A percentile compares a stretch with the other conserved stretches of the same genome.
Evolutionary conservation across 2,888 invertebrate genomes (phyloP).

Genomic region (Marasmarcha lunaedactyla): DNA sequence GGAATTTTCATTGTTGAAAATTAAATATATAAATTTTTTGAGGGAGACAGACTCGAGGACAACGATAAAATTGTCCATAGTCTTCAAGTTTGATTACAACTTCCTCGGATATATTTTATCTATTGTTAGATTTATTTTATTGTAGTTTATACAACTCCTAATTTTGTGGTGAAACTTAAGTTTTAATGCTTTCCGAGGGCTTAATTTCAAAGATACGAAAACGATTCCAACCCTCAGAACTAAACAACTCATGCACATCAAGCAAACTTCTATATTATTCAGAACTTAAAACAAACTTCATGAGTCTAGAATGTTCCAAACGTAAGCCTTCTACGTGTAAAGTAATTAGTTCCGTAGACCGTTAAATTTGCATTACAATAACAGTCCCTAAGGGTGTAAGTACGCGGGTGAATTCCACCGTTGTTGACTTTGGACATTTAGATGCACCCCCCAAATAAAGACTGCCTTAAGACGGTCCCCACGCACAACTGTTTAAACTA

Average conservation of each 20-base stretch:
- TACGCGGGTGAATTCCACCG: constrained; percentile 12
- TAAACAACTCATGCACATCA: neutral
- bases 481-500: constrained; percentile 22
- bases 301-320: constrained; percentile 41
- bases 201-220: too few relatives aligned
- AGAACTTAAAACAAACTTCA: constrained; percentile 34
- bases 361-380: constrained; percentile 51
- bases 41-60: too few relatives aligned
- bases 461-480: constrained; percentile 24
- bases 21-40: too few relatives aligned
- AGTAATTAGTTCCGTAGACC: constrained; percentile 51
- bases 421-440: constrained; percentile 26
- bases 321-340: constrained; percentile 34
- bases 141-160: too few relatives aligned
- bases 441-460: constrained; percentile 47
- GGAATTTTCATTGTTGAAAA: too few relatives aligned
- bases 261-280: neutral
- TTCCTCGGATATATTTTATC: too few relatives aligned
- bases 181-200: too few relatives aligned
- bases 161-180: too few relatives aligned
- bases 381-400: constrained; percentile 25
- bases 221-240: too few relatives aligned
- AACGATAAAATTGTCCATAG: too few relatives aligned
- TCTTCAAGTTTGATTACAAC: too few relatives aligned
- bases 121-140: too few relatives aligned